A percentile compares a stretch with the other conserved stretches of the same genome.
These are phyloP conservation scores for Leptinotarsa lineolata DNA, from an alignment of 1,140 invertebrate species.

Conservation along the genomic window DNA sequence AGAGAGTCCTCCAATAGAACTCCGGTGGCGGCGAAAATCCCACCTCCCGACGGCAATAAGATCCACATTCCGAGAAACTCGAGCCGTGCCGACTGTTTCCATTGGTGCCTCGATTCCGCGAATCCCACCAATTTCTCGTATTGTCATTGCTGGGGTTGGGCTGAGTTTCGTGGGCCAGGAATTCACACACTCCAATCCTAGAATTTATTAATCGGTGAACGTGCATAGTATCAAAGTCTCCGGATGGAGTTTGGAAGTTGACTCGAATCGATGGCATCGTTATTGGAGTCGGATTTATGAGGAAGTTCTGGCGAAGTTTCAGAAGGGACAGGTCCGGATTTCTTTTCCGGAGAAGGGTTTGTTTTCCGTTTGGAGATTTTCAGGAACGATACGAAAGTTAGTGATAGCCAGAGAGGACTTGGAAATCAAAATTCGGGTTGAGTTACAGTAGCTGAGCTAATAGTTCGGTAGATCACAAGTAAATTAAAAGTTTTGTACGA, in stretches of 20 bases:
- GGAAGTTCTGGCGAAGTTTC: not conserved
- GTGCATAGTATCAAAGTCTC: not conserved
- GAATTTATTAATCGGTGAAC: conserved; percentile 37
- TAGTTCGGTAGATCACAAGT: no score
- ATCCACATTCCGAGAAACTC: conserved; percentile 46
- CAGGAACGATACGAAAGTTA: no score
- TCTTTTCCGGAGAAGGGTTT: no score
- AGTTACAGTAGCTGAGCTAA: no score
- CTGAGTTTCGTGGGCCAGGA: conserved; percentile 33
- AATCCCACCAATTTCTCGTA: conserved; percentile 51
- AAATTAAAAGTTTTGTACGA: no score
- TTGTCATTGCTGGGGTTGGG: conserved; percentile 48
- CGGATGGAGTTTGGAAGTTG: not conserved
- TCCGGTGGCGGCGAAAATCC: conserved; percentile 17
- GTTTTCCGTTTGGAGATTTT: no score
- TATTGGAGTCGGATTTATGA: not conserved
- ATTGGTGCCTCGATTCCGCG: conserved; percentile 47
- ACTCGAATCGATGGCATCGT: not conserved
- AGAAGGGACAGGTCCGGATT: not conserved
- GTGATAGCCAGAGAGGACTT: no score
- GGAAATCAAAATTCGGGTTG: no score
- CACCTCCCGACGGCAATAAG: conserved; percentile 39
- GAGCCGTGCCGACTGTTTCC: conserved; percentile 42
- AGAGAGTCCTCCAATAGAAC: conserved; percentile 21
- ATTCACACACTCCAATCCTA: conserved; percentile 39